Percentiles rank a stretch among this genome's conserved stretches.
Evolutionary conservation across 2,113 vertebrate genomes (phyloP).

Genomic region (Paradoxurus hermaphroditus): DNA sequence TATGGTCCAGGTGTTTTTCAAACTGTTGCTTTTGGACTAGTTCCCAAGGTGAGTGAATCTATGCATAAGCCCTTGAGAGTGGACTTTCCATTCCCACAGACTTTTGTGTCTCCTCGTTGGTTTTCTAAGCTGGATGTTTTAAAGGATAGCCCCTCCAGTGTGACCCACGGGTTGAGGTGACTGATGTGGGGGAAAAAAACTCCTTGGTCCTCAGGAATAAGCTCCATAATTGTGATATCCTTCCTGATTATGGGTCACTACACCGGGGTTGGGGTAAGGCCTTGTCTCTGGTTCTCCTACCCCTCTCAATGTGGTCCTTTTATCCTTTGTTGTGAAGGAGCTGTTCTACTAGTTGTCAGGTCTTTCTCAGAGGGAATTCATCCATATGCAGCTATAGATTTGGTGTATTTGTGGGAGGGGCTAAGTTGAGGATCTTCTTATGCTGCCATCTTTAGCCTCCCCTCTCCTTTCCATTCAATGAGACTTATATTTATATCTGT

Average conservation of each 20-base stretch:
- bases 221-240: not conserved
- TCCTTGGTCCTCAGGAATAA: not conserved
- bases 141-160: not conserved
- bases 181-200: not conserved
- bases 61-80: not conserved
- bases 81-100: not conserved
- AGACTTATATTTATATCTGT: slow-evolving; percentile 76
- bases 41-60: not conserved
- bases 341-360: not conserved
- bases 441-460: not conserved
- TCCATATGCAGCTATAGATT: not conserved
- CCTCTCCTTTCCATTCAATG: not conserved
- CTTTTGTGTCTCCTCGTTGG: not conserved
- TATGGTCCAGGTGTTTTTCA: not conserved
- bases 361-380: not conserved
- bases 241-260: not conserved
- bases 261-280: not conserved
- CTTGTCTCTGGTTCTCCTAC: not conserved
- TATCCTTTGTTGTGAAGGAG: not conserved
- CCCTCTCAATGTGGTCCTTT: not conserved
- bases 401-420: not conserved
- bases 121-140: not conserved
- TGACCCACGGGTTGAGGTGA: too few species aligned
- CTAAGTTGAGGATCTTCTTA: not conserved
- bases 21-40: not conserved